phyloP scores from a whole-genome alignment of 2,888 invertebrate species.

The Drosophila differens region DNA sequence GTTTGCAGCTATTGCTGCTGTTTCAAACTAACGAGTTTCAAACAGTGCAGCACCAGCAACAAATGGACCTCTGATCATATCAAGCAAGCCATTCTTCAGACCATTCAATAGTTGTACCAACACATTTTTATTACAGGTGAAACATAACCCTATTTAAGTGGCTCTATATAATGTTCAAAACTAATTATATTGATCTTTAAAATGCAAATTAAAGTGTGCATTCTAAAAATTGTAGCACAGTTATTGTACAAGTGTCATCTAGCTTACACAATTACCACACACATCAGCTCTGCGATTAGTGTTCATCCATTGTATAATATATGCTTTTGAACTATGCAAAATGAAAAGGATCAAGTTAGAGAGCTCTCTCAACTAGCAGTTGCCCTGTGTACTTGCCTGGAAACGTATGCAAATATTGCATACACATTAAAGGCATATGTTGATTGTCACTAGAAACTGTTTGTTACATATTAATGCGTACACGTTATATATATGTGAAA shows the following conservation, averaged over 20 bases:
- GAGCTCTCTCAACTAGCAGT: neutral
- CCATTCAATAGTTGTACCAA: neutral
- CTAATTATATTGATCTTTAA: neutral
- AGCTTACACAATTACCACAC: slow-evolving; percentile 57
- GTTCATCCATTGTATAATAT: slow-evolving; percentile 43
- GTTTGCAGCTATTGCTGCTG: slow-evolving; percentile 23
- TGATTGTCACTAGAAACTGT: neutral
- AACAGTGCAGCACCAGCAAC: slow-evolving; percentile 21
- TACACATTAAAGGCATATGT: neutral
- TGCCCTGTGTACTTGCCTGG: neutral
- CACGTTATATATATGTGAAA: neutral
- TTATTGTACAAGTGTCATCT: slow-evolving; percentile 34
- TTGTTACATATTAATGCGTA: neutral
- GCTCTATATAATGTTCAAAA: neutral
- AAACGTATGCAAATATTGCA: neutral
- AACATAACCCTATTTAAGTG: slow-evolving; percentile 4
- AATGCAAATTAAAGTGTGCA: neutral
- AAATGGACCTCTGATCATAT: slow-evolving; percentile 22
- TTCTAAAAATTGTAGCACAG: neutral
- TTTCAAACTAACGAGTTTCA: slow-evolving; percentile 66
- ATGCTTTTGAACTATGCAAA: slow-evolving; percentile 45
- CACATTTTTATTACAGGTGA: slow-evolving; percentile 1
- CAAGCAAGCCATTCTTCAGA: slow-evolving; percentile 15
- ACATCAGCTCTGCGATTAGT: slow-evolving; percentile 56
- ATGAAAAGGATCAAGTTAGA: slow-evolving; percentile 46